Evolutionary conservation across 2,113 vertebrate genomes (phyloP).

Genomic region (Cinclus mexicanus): DNA sequence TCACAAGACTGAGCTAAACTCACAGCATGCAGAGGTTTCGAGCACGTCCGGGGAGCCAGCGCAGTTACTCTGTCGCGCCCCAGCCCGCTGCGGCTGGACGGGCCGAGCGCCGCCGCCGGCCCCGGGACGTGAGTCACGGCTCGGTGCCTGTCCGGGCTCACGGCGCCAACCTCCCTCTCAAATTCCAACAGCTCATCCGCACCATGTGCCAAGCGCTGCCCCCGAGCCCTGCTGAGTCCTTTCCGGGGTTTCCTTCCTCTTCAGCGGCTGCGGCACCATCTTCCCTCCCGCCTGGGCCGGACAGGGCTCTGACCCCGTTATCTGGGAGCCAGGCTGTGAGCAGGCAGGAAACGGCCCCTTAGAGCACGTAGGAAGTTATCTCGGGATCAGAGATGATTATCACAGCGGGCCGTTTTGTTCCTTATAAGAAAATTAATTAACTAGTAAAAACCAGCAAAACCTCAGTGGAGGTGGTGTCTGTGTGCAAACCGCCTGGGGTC

Average conservation of each 20-base stretch:
- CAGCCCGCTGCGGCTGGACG: rapidly evolving
- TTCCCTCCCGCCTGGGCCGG: not conserved
- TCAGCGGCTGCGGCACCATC: not conserved
- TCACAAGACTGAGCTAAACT: not conserved
- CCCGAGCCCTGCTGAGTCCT: not conserved
- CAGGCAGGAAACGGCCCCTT: not conserved
- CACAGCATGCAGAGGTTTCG: not conserved
- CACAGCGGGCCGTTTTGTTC: not conserved
- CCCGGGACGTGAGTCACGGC: not conserved
- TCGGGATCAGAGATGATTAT: not conserved
- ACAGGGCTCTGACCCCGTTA: not conserved
- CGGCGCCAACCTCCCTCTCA: not conserved
- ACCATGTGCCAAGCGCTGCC: not conserved
- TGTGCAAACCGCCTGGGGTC: not conserved
- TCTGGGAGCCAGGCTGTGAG: not conserved
- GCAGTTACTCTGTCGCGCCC: rapidly evolving
- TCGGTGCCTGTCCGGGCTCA: not conserved
- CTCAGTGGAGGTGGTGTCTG: not conserved
- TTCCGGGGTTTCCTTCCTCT: slow-evolving; percentile 41
- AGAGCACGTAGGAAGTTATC: not conserved
- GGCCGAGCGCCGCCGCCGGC: rapidly evolving
- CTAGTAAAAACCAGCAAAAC: not conserved
- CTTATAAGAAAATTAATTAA: not conserved
- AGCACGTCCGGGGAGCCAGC: rapidly evolving
- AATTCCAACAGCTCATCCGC: not conserved